Evolutionary conservation across 1,140 invertebrate species (phyloP), one percentile per base, ranked within the genome.

Genomic region (Odontomachus brunneus): DNA sequence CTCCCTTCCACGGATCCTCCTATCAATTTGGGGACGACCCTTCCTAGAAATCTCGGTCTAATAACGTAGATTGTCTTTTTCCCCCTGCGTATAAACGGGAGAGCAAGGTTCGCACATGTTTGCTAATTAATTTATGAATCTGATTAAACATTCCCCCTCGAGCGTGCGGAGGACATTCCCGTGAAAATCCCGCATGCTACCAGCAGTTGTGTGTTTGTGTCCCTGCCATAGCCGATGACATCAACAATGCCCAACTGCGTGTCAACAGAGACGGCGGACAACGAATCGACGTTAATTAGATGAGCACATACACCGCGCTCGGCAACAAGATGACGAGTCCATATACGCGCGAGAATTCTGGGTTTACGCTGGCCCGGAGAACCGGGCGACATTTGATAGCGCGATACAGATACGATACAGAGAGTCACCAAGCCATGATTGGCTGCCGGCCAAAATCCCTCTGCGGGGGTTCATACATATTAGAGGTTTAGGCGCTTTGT

Each of bases 241-340:
- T 66, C 63, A 67, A 78, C 63, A 67, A 44, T 26, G 66, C 29
- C 69, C 51, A 38, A 57, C 75, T 57, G n/a, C 33, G n/a, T 59
- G 75, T 80, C 65, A 80, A 80, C 65, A 69, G 49, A 80, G 17
- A 5, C 33, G 49, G 12, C 19, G 62, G 51, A 57, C 49, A 78
- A 69, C 75, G 22, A 80, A 78, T 78, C 51, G 63, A 69, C 63
- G 65, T 80, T 80, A 80, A 80, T 71, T 69, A 80, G 65, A 57
- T 44, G 22, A 1, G 24, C 51, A 48, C 65, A 57, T 55, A 55
- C 22, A 55, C 33, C 53, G 33, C 7, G 15, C 59, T 69, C 65
- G 38, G 65, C 69, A 80, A 71, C 65, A 80, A 71, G 75, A 80
- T 71, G 53, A 80, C 65, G 75, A 69, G 12, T 78, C 17, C 49